Conservation (phyloP, 2,888 invertebrate genomes). For the Epistrophella euchroma region DNA sequence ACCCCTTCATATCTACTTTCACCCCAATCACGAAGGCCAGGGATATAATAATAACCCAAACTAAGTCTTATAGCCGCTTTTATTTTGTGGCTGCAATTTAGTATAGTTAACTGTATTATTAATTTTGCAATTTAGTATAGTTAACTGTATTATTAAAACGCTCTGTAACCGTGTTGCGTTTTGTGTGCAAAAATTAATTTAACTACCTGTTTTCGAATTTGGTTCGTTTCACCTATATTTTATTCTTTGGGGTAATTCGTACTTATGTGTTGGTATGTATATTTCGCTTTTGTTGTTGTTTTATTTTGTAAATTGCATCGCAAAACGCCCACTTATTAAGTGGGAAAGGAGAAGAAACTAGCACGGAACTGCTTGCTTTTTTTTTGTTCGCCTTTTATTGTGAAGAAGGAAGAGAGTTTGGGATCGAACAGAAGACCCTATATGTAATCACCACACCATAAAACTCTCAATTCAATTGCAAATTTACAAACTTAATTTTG, state of each 20-base stretch:
- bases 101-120: conserved; percentile 50
- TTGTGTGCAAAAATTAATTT: conserved; percentile 71
- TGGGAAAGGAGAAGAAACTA: conserved; percentile 38
- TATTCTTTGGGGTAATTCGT: conserved; percentile 37
- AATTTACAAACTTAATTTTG: conserved; percentile 68
- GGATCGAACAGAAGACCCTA: conserved; percentile 22
- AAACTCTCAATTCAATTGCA: conserved; percentile 63
- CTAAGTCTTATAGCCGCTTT: conserved; percentile 47
- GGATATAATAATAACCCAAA: conserved; percentile 25
- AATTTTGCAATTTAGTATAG: conserved; percentile 28
- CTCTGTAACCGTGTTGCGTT: conserved; percentile 67
- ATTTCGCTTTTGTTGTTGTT: conserved; percentile 18
- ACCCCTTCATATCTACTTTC: conserved; percentile 35
- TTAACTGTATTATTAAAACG: conserved; percentile 58
- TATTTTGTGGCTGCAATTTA: conserved; percentile 42
- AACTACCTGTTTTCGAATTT: conserved; percentile 72
- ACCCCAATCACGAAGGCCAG: conserved; percentile 20
- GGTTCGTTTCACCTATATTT: conserved; percentile 63
- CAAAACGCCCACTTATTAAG: conserved; percentile 70
- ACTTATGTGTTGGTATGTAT: conserved; percentile 13
- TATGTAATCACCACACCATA: conserved; percentile 72
- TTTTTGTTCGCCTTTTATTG: neutral
- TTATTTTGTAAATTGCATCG: conserved; percentile 48
- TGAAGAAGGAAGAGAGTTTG: neutral
- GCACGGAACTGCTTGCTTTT: conserved; percentile 27